Base-by-base conservation (phyloP, 2,888 invertebrate species). In the Kryphioiulus occultus region DNA sequence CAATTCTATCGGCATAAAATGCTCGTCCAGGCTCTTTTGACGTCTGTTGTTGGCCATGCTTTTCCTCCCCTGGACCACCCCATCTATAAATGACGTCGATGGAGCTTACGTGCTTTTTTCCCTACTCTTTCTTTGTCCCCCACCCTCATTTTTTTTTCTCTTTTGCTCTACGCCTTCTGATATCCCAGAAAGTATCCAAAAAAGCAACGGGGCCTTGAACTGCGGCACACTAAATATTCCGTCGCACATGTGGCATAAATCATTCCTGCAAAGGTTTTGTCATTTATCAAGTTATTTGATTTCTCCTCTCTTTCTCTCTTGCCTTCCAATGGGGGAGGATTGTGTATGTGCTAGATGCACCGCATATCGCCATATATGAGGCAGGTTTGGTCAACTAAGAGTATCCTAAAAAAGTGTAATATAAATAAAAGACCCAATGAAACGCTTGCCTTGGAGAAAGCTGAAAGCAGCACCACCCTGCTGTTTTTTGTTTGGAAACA, bases 231-330 rank as follows among this genome's bases (percentile, higher is more conserved):
- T 85, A 44, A 85, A 85, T 85, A 85, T 85, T 85, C 85, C 44
- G 85, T 85, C 44, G 85, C 85, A 85, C 85, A 85, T 85, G 85
- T 85, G 85, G 85, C 85, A 85, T 85, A 85, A 85, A 85, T 85
- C 85, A 85, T 44, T 85, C 85, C 22, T 44, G 85, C 42, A 85
- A 85, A 85, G 42, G 85, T 85, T 85, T 42, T 85, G 85, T 85
- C 85, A 85, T 85, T 85, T 85, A 85, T 85, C 85, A 85, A 85
- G 85, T 85, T 85, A 85, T 85, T 85, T 85, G 85, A 85, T 85
- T 85, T 85, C 85, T 85, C 39, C 84, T 84, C 84, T 83, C 35
- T 84, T 84, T 85, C n/a, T 85, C 39, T 85, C 39, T 35, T n/a
- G 22, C 85, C 42, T 44, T 35, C 78, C 26, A 78, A 78, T 15